Conservation (phyloP, 2,888 invertebrate genomes). For the Tanypteryx hageni region DNA sequence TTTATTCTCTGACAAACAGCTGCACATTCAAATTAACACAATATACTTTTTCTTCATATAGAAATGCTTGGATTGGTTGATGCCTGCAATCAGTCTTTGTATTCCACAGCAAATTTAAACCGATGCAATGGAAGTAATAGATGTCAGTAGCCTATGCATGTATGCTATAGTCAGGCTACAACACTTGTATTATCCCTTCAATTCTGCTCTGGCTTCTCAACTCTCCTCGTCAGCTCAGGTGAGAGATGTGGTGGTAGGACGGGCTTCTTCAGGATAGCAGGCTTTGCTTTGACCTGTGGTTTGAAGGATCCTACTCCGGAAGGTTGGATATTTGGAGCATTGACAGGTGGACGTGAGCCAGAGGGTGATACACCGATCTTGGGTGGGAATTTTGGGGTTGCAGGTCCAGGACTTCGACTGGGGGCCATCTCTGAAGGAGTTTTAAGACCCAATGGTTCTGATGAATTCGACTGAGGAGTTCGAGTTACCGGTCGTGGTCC, state of each 20-base stretch:
- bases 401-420: constrained; percentile 77
- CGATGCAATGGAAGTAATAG: constrained; percentile 15
- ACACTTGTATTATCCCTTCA: constrained; percentile 13
- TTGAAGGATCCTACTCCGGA: constrained; percentile 74
- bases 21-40: constrained; percentile 59
- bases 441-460: constrained; percentile 68
- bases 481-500: constrained; percentile 68
- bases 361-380: constrained; percentile 81
- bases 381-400: constrained; percentile 81
- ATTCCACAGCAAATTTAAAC: constrained; percentile 4
- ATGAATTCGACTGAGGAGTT: constrained; percentile 65
- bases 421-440: constrained; percentile 67
- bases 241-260: constrained; percentile 75
- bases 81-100: constrained; percentile 47
- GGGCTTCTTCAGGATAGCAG: constrained; percentile 86
- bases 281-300: constrained; percentile 88
- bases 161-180: constrained; percentile 20
- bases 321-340: constrained; percentile 73
- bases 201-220: constrained; percentile 55
- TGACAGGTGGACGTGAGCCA: constrained; percentile 71
- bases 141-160: constrained; percentile 37
- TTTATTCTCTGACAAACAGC: constrained; percentile 44
- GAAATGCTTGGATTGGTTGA: constrained; percentile 27
- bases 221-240: constrained; percentile 63
- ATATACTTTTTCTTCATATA: constrained; percentile 21